These are phyloP conservation scores for Danaus melanippus DNA, from an alignment of 1,140 invertebrate species.

Conservation along the genomic window DNA sequence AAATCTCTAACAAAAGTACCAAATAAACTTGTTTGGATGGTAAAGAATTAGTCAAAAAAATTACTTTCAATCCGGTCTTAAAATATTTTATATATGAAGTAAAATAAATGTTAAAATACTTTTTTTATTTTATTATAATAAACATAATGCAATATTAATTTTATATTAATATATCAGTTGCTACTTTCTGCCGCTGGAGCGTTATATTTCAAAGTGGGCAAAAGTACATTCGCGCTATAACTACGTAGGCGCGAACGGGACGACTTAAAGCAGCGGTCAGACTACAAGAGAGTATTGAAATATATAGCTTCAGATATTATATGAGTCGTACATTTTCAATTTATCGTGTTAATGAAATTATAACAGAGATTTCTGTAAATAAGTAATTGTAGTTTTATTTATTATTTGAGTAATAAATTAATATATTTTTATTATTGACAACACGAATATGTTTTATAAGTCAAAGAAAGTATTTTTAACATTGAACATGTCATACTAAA, in stretches of 20 bases:
- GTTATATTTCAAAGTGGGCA: slow-evolving; percentile 69
- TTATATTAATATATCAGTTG: slow-evolving; percentile 17
- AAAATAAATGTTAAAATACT: background rate
- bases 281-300: slow-evolving; percentile 9
- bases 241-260: slow-evolving; percentile 64
- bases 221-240: slow-evolving; percentile 69
- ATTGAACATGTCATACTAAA: too few relatives aligned
- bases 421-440: too few relatives aligned
- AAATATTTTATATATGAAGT: too few relatives aligned
- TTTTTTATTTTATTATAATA: slow-evolving; percentile 1
- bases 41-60: too few relatives aligned
- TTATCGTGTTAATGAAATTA: background rate
- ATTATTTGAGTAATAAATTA: too few relatives aligned
- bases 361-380: too few relatives aligned
- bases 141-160: slow-evolving; percentile 3
- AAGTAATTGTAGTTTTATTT: too few relatives aligned
- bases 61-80: too few relatives aligned
- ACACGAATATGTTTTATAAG: too few relatives aligned
- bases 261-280: slow-evolving; percentile 32
- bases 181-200: slow-evolving; percentile 32
- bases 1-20: too few relatives aligned
- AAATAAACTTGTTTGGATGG: too few relatives aligned
- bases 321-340: slow-evolving; percentile 3
- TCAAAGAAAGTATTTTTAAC: too few relatives aligned
- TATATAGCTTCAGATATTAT: slow-evolving; percentile 5